Evolutionary conservation across 37 sponge, comb jelly and placozoan species (phyloP).

Genomic region (Cladorhizidae sp.): DNA sequence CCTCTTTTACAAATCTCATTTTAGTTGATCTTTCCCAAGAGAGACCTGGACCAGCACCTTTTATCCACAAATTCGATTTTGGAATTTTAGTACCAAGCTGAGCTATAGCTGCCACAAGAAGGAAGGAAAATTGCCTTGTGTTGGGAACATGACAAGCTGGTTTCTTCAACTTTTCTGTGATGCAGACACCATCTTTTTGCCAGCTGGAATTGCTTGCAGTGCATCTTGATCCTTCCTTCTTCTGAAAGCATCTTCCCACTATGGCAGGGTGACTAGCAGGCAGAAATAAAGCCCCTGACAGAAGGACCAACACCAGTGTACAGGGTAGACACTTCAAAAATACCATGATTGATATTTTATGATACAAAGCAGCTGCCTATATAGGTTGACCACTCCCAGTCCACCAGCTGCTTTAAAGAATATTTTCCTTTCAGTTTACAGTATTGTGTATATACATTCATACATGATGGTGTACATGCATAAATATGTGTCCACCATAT

Average conservation of each 20-base stretch:
- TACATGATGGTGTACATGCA: no score
- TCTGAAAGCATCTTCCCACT: not conserved
- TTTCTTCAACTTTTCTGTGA: not conserved
- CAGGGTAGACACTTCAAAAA: not conserved
- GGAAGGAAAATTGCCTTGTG: conserved; percentile 13
- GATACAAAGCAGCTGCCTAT: not conserved
- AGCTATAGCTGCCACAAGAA: conserved; percentile 2
- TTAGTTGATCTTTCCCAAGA: conserved; percentile 60
- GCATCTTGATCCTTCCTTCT: conserved; percentile 17
- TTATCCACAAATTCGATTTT: conserved; percentile 39
- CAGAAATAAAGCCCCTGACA: not conserved
- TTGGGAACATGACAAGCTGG: conserved; percentile 19
- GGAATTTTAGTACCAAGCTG: not conserved
- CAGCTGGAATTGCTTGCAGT: not conserved
- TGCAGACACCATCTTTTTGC: conserved; percentile 45
- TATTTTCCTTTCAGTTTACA: no score
- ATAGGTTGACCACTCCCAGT: no score
- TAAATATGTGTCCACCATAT: no score
- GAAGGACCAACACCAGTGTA: not conserved
- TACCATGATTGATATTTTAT: not conserved
- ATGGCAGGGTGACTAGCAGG: not conserved
- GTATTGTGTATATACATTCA: no score
- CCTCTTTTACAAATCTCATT: conserved; percentile 22
- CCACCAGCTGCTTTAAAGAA: no score
- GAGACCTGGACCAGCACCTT: conserved; percentile 71